Conservation (phyloP, 2,797 vertebrate species). For the Linurgus olivaceus region DNA sequence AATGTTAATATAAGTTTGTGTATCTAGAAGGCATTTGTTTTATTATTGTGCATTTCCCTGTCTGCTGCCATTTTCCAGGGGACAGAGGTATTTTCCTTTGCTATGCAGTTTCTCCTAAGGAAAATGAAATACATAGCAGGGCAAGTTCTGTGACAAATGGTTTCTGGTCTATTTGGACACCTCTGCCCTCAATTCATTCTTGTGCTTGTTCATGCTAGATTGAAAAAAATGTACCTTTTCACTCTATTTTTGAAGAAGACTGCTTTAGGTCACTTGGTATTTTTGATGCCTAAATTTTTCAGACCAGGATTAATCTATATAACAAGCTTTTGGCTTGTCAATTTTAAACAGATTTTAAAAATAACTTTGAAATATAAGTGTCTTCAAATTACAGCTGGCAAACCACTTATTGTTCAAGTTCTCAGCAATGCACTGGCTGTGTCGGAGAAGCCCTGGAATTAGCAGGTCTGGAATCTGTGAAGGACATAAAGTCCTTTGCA, state of each 20-base stretch:
- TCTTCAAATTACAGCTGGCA: not conserved
- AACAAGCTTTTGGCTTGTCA: not conserved
- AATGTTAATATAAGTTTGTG: not conserved
- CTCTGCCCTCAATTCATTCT: conserved; percentile 67
- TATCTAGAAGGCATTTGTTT: not conserved
- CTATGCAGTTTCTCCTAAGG: conserved; percentile 45
- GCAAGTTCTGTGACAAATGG: conserved; percentile 27
- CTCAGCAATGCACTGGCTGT: not conserved
- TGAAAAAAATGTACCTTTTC: not conserved
- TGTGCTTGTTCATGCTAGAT: conserved; percentile 35
- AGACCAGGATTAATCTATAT: not conserved
- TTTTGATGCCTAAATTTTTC: not conserved
- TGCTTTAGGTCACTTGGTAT: not conserved
- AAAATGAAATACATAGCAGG: conserved; percentile 53
- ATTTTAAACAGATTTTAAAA: not conserved
- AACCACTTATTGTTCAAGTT: not conserved
- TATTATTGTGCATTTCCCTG: not conserved
- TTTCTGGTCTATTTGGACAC: conserved; percentile 54
- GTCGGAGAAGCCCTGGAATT: not conserved
- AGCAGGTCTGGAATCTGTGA: conserved; percentile 11
- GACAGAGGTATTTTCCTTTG: conserved; percentile 41
- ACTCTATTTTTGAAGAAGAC: conserved; percentile 27
- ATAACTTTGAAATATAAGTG: not conserved
- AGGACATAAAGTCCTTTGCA: not conserved
- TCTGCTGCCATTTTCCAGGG: not conserved